Evolutionary conservation across 2,888 invertebrate species (phyloP), one percentile per base, ranked within the genome.

Genomic region (Drosophila phalerata): DNA sequence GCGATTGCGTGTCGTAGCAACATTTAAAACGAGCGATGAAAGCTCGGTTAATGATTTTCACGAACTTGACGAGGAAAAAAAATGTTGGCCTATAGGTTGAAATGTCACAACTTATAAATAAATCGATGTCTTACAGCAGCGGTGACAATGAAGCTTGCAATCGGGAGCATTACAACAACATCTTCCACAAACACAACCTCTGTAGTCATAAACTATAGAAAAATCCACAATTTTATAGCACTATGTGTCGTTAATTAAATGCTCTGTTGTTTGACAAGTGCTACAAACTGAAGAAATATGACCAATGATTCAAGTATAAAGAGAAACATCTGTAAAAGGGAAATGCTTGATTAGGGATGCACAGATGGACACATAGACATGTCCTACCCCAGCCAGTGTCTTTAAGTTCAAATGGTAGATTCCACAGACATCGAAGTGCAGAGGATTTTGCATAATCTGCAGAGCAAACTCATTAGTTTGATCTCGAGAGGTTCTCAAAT

Each of bases 361-460:
- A 32, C 8, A 15, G 2, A 45, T 22, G 11, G 3, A 47, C 17
- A 17, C 11, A 8, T 13, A 1, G n/a, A 3, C 10, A 10, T 8
- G 37, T 3, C 63, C 11, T 60, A 85, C 85, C 66, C 61, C 79
- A 0, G 69, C 73, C 5, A 89, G 30, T 10, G 88, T 77, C 34
- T 75, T 40, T 5, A 83, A 56, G 49, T 86, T 90, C 9, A 90
- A 65, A 13, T 82, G 62, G 51, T 90, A 89, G 5, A 90, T 81
- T 45, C 76, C 77, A 5, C 78, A 81, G 17, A 88, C 77, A 10
- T 67, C 69, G 51, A 90, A 81, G 45, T 77, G 57, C 2, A 90
- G 56, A 10, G 81, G 66, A 72, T 81, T 86, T 47, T 89, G 90
- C 64, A 76, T 72, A 19, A 89, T 73, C 47, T 90, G 91, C 47